Base-by-base conservation (phyloP, 2,797 vertebrate genomes). In the Hipposideros larvatus region DNA sequence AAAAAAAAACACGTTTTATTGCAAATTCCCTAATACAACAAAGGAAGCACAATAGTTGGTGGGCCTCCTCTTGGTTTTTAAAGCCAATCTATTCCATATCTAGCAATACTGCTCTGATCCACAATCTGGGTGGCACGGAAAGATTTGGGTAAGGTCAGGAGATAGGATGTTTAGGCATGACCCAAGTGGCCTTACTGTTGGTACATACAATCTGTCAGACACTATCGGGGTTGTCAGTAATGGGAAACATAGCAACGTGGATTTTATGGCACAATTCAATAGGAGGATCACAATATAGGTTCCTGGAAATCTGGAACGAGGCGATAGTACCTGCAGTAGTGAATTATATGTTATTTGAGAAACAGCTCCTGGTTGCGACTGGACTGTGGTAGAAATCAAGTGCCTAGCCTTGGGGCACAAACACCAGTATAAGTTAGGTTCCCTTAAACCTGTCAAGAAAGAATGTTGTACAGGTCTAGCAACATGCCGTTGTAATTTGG, bases 131-230 rank as follows among this genome's bases (percentile, higher is more conserved):
- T 41, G 16, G 0, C 18, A 21, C 19, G 11, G 41, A 57, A 55
- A 88, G 3, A 26, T 63, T 9, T 59, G 3, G 24, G 22, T 77
- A 83, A 68, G 21, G n/a, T 11, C 16, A 61, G 43, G 7, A 26
- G 11, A 59, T 6, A 83, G 41, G n/a, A 18, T 4, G 13, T 34
- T 24, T 19, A n/a, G 8, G 46, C 43, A 8, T 78, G 59, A 74
- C 37, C 9, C 11, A 51, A 75, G 5, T 0, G 1, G 3, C 2
- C 2, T 0, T 34, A 16, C 37, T 61, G 5, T 41, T 61, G 21
- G 1, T 10, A 5, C 41, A 22, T 18, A 26, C 2, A 61, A 57
- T 11, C 34, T 46, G 46, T 4, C 2, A 57, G 37, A 82, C 1
- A 0, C 2, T n/a, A 15, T 7, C 55, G 18, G 16, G 13, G 26